Percentiles rank a stretch among this genome's conserved stretches.
Evolutionary conservation across 2,888 invertebrate genomes (phyloP).

Genomic region (Sycophila texana): DNA sequence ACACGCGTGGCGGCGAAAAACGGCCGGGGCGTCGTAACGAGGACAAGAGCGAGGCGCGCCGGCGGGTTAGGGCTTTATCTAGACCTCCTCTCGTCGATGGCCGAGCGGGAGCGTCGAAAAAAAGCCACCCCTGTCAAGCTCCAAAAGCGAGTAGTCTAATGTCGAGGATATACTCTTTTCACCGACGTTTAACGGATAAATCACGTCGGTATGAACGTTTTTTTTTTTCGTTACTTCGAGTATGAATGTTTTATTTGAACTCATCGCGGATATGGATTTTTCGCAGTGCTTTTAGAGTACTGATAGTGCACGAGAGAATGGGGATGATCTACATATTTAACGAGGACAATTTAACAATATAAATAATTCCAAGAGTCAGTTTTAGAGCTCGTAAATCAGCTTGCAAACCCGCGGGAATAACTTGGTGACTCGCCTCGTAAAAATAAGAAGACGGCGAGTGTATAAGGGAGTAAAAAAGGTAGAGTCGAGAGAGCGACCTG

Average conservation of each 20-base stretch:
- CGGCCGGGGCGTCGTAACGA: background rate
- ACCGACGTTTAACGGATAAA: no score
- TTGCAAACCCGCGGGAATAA: background rate
- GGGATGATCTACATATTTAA: no score
- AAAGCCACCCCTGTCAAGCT: background rate
- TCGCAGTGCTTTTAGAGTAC: background rate
- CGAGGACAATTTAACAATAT: background rate
- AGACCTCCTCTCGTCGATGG: slow-evolving; percentile 9
- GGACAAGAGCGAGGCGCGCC: slow-evolving; percentile 4
- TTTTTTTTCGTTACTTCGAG: no score
- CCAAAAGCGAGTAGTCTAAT: background rate
- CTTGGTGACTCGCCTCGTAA: slow-evolving; percentile 17
- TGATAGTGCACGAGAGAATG: background rate
- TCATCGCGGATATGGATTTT: no score
- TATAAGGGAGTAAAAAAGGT: background rate
- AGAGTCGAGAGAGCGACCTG: slow-evolving; percentile 11
- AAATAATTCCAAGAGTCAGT: slow-evolving; percentile 10
- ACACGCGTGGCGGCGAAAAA: background rate
- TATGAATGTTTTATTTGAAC: no score
- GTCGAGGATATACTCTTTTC: background rate
- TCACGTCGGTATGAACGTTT: no score
- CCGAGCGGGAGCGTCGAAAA: background rate
- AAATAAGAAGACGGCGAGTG: slow-evolving; percentile 8
- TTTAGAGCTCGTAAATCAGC: slow-evolving; percentile 10
- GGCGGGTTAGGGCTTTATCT: background rate